Percentiles rank a stretch among this genome's conserved stretches.
Conservation (phyloP, 2,113 vertebrate species). For the Ranitomeya variabilis region DNA sequence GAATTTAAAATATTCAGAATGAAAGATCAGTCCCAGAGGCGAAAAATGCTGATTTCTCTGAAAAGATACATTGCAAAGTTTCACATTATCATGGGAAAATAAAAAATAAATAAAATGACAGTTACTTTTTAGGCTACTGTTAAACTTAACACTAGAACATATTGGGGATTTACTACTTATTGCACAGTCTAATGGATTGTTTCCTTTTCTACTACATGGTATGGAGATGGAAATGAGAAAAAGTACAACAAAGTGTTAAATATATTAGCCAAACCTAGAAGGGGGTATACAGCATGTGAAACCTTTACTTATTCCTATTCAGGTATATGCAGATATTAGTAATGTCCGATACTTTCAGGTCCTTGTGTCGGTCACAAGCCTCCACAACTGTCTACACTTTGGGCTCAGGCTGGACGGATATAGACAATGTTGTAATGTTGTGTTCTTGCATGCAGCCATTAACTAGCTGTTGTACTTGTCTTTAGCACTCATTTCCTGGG, state of each 20-base stretch:
- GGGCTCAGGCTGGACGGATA: not conserved
- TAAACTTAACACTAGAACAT: too few species aligned
- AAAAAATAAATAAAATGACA: too few species aligned
- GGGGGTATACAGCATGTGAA: not conserved
- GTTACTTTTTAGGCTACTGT: too few species aligned
- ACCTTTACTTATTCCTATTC: not conserved
- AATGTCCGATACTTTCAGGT: not conserved
- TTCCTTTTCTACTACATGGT: not conserved
- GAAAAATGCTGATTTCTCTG: too few species aligned
- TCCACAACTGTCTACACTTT: not conserved
- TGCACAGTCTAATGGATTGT: not conserved
- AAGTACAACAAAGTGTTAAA: not conserved
- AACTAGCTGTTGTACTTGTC: not conserved
- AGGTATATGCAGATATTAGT: not conserved
- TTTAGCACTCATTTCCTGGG: conserved; percentile 90
- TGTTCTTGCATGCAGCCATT: not conserved
- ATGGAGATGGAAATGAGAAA: not conserved
- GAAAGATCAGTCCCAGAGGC: too few species aligned
- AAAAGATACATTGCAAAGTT: too few species aligned
- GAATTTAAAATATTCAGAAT: too few species aligned
- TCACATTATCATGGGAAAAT: too few species aligned
- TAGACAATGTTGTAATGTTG: not conserved
- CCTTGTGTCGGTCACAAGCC: not conserved
- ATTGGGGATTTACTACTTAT: too few species aligned
- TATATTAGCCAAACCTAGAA: not conserved